These are phyloP conservation scores for Sebastes flavidus DNA, from an alignment of 2,797 vertebrate genomes.

Conservation along the genomic window DNA sequence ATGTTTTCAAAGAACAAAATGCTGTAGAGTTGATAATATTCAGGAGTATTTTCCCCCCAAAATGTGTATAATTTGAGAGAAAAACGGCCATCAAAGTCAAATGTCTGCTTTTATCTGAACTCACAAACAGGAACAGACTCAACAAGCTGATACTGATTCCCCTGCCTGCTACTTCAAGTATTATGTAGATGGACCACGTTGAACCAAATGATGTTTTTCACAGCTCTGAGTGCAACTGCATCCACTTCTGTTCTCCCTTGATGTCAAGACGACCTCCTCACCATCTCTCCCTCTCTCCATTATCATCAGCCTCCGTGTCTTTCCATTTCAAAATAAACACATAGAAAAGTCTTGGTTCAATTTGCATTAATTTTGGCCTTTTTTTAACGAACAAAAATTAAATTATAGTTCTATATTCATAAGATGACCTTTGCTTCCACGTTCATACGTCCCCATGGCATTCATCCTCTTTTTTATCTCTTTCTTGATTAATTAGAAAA, in stretches of 20 bases:
- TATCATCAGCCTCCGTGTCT: background rate
- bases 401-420: slow-evolving; percentile 17
- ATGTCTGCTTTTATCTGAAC: slow-evolving; percentile 17
- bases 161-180: background rate
- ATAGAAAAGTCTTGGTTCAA: background rate
- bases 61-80: slow-evolving; percentile 1
- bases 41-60: background rate
- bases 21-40: background rate
- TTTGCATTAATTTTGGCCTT: background rate
- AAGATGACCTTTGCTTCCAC: slow-evolving; percentile 13
- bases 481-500: background rate
- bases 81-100: slow-evolving; percentile 40
- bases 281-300: background rate
- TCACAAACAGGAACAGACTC: slow-evolving; percentile 4
- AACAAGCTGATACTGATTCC: slow-evolving; percentile 15
- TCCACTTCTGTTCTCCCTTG: slow-evolving; percentile 13
- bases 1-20: slow-evolving; percentile 47
- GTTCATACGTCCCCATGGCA: slow-evolving; percentile 11
- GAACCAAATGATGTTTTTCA: slow-evolving; percentile 10
- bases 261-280: background rate
- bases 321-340: background rate
- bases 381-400: background rate
- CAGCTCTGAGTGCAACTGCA: background rate
- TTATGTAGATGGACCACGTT: background rate
- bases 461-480: slow-evolving; percentile 14